Base-by-base conservation (phyloP, 2,113 vertebrate genomes). In the Gyps fulvus region DNA sequence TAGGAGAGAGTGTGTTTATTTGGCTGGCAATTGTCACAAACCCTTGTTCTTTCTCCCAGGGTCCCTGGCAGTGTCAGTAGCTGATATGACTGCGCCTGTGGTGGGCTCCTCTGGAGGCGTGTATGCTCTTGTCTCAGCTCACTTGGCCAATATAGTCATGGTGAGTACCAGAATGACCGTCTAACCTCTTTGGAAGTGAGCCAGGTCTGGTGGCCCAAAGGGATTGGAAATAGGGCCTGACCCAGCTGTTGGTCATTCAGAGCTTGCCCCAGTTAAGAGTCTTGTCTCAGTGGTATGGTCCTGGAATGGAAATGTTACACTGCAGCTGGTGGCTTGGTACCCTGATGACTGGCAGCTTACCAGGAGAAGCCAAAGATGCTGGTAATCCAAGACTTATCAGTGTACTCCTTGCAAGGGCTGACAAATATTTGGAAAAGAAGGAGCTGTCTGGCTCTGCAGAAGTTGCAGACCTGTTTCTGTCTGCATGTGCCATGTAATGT, bases 71-170 rank as follows among this genome's bases (percentile, higher is more conserved):
- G 99, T 99, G 85, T 99, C 99, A 12, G 99, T 99, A 96, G 98
- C 99, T 25, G 99, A 99, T 94, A 99, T 99, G 99, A 99, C 99
- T 0, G 99, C 99, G 0, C 99, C 99, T 0, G 99, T 99, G 59
- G 99, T 99, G 42, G 99, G 99, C 27, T 99, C 99, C 45, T 99
- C 99, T 16, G 99, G 99, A 90, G 99, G 99, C 8, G 99, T 99
- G 21, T 99, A 99, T 16, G 99, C 99, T 3, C 98, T 99, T 25
- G 98, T 99, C 94, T 99, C 99, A 10, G 99, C 99, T 85, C 99
- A 99, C 96, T 98, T 99, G 92, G 99, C 99, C 96, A 99, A 99
- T 87, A 99, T 99, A 36, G 99, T 99, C 70, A 99, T 99, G 99
- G 99, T 99, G 98, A 98, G 98, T 95, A 95, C 29, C 83, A 42